Conservation (phyloP, 2,797 vertebrate species). For the Harpagifer antarcticus region DNA sequence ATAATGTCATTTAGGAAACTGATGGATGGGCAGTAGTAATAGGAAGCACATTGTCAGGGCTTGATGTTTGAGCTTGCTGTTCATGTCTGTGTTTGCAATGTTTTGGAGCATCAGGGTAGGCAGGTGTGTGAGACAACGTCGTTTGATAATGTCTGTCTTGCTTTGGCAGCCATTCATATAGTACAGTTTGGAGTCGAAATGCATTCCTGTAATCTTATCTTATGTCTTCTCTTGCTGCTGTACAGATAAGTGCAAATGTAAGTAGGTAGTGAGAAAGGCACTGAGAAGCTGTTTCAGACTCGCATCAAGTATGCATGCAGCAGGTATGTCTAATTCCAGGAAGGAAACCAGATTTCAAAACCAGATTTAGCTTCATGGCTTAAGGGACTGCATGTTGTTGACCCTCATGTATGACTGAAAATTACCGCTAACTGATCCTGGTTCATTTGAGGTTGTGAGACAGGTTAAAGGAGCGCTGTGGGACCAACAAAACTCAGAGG, state of each 20-base stretch:
- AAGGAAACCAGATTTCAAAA: slow-evolving; percentile 26
- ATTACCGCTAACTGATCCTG: slow-evolving; percentile 34
- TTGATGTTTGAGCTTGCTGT: background rate
- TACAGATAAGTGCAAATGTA: background rate
- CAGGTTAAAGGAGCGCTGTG: slow-evolving; percentile 59
- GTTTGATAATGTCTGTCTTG: background rate
- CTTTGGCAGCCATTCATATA: slow-evolving; percentile 1
- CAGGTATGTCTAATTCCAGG: background rate
- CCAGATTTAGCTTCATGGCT: slow-evolving; percentile 20
- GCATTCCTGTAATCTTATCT: background rate
- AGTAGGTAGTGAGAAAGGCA: background rate
- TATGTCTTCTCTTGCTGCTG: background rate
- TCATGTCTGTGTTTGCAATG: background rate
- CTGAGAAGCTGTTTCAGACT: background rate
- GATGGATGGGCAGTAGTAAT: background rate
- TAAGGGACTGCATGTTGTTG: slow-evolving; percentile 47
- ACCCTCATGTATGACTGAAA: slow-evolving; percentile 30
- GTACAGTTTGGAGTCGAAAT: background rate
- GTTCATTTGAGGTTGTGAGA: slow-evolving; percentile 69
- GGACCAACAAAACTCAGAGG: slow-evolving; percentile 48
- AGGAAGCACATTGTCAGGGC: background rate
- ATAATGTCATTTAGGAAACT: background rate
- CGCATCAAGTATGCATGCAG: background rate
- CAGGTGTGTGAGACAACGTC: background rate
- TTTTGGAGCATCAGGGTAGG: background rate